phyloP scores from a whole-genome alignment of 2,797 vertebrate genomes.

The Notoglanidium macrostoma region DNA sequence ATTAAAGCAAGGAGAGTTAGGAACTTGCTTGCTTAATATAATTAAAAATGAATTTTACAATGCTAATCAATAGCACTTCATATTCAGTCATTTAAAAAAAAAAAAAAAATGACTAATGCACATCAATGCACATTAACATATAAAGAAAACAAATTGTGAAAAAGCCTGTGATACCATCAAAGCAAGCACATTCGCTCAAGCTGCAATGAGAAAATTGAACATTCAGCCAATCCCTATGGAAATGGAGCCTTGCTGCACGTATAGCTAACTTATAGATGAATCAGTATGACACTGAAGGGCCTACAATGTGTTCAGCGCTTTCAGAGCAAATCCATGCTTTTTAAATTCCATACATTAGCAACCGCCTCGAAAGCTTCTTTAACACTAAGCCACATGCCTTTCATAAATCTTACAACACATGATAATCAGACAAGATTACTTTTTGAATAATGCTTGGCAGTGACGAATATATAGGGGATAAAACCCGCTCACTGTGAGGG shows the following conservation, averaged over 20 bases:
- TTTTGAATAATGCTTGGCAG: neutral
- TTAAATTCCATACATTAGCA: neutral
- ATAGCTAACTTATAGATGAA: neutral
- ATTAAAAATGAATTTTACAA: slow-evolving; percentile 55
- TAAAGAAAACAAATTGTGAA: neutral
- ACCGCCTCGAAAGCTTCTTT: neutral
- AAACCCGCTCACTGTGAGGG: neutral
- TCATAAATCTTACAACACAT: slow-evolving; percentile 13
- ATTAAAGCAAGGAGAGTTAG: slow-evolving; percentile 6
- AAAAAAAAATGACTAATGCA: slow-evolving; percentile 23
- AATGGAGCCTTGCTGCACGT: neutral
- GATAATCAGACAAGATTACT: slow-evolving; percentile 4
- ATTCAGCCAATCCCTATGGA: neutral
- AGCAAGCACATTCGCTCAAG: slow-evolving; percentile 4
- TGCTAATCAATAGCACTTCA: slow-evolving; percentile 75
- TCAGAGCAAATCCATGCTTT: slow-evolving; percentile 18
- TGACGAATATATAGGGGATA: neutral
- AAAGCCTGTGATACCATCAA: neutral
- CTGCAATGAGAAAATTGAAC: neutral
- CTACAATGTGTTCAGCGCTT: neutral
- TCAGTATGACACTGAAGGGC: neutral
- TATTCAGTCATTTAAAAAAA: slow-evolving; percentile 8
- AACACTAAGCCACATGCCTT: slow-evolving; percentile 3
- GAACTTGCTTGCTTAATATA: neutral
- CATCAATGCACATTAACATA: slow-evolving; percentile 9